These are phyloP conservation scores for Heliconius sara DNA, from an alignment of 2,888 invertebrate species.

Conservation along the genomic window DNA sequence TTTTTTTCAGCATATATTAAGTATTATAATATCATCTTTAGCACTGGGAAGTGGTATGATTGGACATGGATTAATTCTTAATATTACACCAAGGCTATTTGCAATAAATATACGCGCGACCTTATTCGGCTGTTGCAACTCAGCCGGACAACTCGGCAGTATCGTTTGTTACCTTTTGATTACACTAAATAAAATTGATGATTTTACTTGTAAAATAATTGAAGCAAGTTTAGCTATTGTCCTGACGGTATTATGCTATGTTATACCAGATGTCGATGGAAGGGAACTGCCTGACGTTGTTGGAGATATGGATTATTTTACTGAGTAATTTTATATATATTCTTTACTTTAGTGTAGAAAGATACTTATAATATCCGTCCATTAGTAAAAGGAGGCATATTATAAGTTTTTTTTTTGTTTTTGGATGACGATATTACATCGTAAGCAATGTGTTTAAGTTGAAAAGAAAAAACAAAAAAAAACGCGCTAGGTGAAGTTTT, in stretches of 20 bases:
- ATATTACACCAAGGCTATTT: conserved; percentile 69
- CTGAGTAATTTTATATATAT: conserved; percentile 61
- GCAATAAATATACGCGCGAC: conserved; percentile 70
- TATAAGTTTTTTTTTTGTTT: too few species aligned
- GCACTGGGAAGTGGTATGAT: conserved; percentile 65
- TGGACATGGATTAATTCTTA: conserved; percentile 63
- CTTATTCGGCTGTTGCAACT: conserved; percentile 67
- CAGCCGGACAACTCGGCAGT: conserved; percentile 68
- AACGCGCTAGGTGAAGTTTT: neutral
- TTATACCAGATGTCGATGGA: conserved; percentile 69
- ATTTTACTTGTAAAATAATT: conserved; percentile 55
- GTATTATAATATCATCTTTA: conserved; percentile 57
- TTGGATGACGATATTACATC: too few species aligned
- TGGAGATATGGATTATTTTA: conserved; percentile 77
- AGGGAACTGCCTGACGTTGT: conserved; percentile 73
- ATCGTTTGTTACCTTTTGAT: conserved; percentile 66
- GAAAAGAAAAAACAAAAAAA: neutral
- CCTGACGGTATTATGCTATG: conserved; percentile 58
- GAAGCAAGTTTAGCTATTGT: conserved; percentile 55
- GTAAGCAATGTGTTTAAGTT: neutral
- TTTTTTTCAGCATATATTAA: conserved; percentile 59
- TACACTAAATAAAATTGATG: conserved; percentile 56
- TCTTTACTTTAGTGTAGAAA: neutral
- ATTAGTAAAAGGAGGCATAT: too few species aligned
- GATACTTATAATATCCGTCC: too few species aligned